Evolutionary conservation across 2,888 invertebrate species (phyloP), one percentile per base, ranked within the genome.

Genomic region (Brachyptera risi): DNA sequence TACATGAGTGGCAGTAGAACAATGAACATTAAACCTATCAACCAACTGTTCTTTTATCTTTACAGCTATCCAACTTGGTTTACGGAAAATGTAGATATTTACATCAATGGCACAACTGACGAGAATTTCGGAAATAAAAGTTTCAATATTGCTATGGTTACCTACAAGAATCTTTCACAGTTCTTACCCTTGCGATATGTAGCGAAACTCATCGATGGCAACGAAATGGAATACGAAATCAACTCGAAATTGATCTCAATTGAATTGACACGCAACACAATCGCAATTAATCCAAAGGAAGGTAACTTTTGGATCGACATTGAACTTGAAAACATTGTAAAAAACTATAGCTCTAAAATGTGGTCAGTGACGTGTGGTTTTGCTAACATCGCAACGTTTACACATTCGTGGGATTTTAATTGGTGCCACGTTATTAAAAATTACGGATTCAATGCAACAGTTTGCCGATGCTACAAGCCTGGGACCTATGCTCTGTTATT

Each of bases 211-310:
- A 87, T 86, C 71, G 83, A 82, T 68, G 85, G 84, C 0, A 80
- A 80, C n/a, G 85, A 86, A 71, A 75, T 84, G 69, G 84, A 86
- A 71, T 86, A 84, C 73, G 79, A 80, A 68, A 76, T 86, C 58
- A 80, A 84, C 60, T 87, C 88, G 1, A 80, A 82, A 63, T 78
- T 81, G 7, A 73, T 79, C 7, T 73, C 74, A 15, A 74, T 80
- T 11, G 73, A 75, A 61, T 65, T 73, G 47, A 67, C 60, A 11
- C 59, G 49, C 37, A 57, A 65, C 21, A 58, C 62, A 2, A 27
- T 35, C 23, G 49, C 35, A 26, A 31, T 58, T n/a, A 13, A 38
- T 17, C 62, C 60, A 74, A 0, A 77, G 76, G 60, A 5, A 66
- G 68, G 51, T 68, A 69, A 35, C 59, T 54, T 73, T 75, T 64